phyloP scores from a whole-genome alignment of 2,797 vertebrate genomes.

The Falco biarmicus region DNA sequence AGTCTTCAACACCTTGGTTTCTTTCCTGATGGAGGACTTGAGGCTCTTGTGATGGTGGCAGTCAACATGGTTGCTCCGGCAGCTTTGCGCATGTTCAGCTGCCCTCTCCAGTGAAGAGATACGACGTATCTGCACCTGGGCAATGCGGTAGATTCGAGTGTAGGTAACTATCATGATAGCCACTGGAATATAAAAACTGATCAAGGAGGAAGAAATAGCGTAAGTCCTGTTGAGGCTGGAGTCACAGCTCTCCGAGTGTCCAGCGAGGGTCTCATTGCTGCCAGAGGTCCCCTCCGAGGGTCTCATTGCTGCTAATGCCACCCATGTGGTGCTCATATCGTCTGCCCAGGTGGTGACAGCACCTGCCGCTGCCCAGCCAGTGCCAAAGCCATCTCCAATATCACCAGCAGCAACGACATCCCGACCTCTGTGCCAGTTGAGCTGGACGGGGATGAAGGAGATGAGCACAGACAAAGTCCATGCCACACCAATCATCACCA shows the following conservation, averaged over 20 bases:
- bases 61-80: conserved; percentile 79
- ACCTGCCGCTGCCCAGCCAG: conserved; percentile 46
- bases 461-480: conserved; percentile 94
- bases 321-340: conserved; percentile 55
- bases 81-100: conserved; percentile 89
- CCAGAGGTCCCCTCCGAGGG: conserved; percentile 23
- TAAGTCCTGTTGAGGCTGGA: conserved; percentile 94
- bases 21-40: conserved; percentile 88
- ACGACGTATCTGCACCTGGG: conserved; percentile 90
- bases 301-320: conserved; percentile 26
- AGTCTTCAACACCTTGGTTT: conserved; percentile 95
- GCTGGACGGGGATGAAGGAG: conserved; percentile 94
- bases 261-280: background rate
- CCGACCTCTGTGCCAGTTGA: conserved; percentile 90
- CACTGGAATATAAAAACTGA: conserved; percentile 97
- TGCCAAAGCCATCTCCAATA: conserved; percentile 28
- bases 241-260: conserved; percentile 81
- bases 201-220: conserved; percentile 92
- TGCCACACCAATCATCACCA: conserved; percentile 88
- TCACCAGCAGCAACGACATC: background rate
- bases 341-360: conserved; percentile 47
- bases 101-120: conserved; percentile 93
- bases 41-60: conserved; percentile 82
- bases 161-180: conserved; percentile 96
- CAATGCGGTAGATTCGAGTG: conserved; percentile 93